These are phyloP conservation scores for Melitaea athalia DNA, from an alignment of 2,888 invertebrate species.

Conservation along the genomic window DNA sequence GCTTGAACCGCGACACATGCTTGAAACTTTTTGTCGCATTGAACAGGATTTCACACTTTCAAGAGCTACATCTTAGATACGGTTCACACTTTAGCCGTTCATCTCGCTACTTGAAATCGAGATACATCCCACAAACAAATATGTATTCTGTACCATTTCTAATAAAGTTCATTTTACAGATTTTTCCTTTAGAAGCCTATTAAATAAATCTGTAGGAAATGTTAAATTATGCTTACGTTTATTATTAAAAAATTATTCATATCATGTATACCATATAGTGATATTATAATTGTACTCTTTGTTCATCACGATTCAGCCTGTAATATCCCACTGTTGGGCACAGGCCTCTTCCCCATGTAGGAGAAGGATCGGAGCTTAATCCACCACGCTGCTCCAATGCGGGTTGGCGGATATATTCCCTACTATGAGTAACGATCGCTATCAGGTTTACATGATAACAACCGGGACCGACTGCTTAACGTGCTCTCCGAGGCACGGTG, in stretches of 20 bases:
- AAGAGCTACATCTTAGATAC: conserved; percentile 51
- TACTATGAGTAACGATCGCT: too few species aligned
- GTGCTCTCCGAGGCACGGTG: too few species aligned
- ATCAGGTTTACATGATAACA: too few species aligned
- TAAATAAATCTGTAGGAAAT: not conserved
- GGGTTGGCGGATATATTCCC: too few species aligned
- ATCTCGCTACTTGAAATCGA: conserved; percentile 22
- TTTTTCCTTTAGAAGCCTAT: not conserved
- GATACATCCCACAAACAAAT: conserved; percentile 6
- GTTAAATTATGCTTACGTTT: not conserved
- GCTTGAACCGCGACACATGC: conserved; percentile 35
- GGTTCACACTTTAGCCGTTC: conserved; percentile 48
- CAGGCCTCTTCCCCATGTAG: too few species aligned
- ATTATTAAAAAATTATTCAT: too few species aligned
- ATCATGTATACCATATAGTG: not conserved
- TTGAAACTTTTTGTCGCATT: conserved; percentile 54
- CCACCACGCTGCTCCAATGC: too few species aligned
- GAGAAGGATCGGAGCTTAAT: too few species aligned
- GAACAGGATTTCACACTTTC: conserved; percentile 64
- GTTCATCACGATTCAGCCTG: too few species aligned
- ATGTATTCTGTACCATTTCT: not conserved
- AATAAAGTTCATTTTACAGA: conserved; percentile 25
- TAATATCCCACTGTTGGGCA: too few species aligned
- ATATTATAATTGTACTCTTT: not conserved
- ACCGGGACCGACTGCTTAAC: too few species aligned